Percentiles rank a stretch among this genome's conserved stretches.
These are phyloP conservation scores for Cirrhinus molitorella DNA, from an alignment of 2,797 vertebrate species.

Conservation along the genomic window DNA sequence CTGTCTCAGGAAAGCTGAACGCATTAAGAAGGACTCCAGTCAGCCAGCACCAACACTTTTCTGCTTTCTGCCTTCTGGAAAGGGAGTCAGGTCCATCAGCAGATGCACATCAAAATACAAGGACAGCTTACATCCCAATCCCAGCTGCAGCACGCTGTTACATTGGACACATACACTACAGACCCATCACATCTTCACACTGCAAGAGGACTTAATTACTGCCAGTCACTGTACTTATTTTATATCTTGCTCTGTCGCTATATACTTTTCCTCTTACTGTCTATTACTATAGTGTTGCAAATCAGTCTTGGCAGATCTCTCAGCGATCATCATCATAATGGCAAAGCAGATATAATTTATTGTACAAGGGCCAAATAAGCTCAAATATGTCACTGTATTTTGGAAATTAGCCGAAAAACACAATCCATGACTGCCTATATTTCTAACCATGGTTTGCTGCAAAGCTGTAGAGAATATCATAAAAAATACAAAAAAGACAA, in stretches of 20 bases:
- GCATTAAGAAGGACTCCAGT: slow-evolving; percentile 4
- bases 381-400: background rate
- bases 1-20: slow-evolving; percentile 30
- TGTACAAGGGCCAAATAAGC: background rate
- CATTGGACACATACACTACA: background rate
- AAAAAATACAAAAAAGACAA: no score
- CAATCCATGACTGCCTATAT: background rate
- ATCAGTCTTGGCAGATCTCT: background rate
- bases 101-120: background rate
- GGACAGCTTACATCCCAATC: background rate
- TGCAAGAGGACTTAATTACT: slow-evolving; percentile 6
- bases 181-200: background rate
- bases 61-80: slow-evolving; percentile 22
- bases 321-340: background rate
- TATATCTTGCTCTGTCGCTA: background rate
- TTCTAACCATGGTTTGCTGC: no score
- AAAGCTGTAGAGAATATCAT: no score
- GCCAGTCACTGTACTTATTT: slow-evolving; percentile 9
- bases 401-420: background rate
- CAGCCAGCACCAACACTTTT: slow-evolving; percentile 9
- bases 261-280: background rate
- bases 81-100: background rate
- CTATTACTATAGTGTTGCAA: background rate
- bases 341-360: background rate
- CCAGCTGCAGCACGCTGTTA: background rate